These are phyloP conservation scores for Acholoe squamosa DNA, from an alignment of 2,888 invertebrate genomes.

Conservation along the genomic window DNA sequence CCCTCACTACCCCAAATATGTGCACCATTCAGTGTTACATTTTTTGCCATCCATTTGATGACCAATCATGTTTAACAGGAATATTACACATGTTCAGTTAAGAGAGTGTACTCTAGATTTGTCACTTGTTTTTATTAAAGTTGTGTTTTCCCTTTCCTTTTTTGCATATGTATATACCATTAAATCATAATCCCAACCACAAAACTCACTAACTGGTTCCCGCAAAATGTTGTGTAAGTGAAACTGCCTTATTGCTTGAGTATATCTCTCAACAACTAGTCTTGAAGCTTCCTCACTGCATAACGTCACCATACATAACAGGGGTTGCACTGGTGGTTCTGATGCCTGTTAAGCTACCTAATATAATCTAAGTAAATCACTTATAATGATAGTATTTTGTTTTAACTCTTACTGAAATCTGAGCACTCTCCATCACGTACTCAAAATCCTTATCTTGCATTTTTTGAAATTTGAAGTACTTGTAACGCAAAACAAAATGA, in stretches of 20 bases:
- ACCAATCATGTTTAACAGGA: background rate
- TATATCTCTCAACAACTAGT: background rate
- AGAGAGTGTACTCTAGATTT: background rate
- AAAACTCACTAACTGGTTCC: background rate
- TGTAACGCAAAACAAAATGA: background rate
- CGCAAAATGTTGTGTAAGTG: conserved; percentile 43
- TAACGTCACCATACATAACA: conserved; percentile 38
- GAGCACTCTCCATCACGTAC: no score
- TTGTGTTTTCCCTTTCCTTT: conserved; percentile 26
- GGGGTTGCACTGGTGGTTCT: background rate
- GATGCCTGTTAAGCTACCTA: background rate
- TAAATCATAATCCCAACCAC: conserved; percentile 6
- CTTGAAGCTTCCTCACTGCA: background rate
- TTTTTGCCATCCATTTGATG: background rate
- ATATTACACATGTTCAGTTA: background rate
- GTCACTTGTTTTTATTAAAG: background rate
- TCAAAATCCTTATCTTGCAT: no score
- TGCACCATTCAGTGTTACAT: background rate
- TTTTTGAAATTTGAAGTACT: background rate
- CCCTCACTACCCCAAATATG: background rate
- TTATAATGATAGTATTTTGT: background rate
- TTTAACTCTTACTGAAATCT: no score
- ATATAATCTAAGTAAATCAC: background rate
- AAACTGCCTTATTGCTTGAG: conserved; percentile 31
- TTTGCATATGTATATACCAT: background rate